Percentiles rank a stretch among this genome's conserved stretches.
Conservation (phyloP, 2,113 vertebrate species). For the Heliornis fulica region DNA sequence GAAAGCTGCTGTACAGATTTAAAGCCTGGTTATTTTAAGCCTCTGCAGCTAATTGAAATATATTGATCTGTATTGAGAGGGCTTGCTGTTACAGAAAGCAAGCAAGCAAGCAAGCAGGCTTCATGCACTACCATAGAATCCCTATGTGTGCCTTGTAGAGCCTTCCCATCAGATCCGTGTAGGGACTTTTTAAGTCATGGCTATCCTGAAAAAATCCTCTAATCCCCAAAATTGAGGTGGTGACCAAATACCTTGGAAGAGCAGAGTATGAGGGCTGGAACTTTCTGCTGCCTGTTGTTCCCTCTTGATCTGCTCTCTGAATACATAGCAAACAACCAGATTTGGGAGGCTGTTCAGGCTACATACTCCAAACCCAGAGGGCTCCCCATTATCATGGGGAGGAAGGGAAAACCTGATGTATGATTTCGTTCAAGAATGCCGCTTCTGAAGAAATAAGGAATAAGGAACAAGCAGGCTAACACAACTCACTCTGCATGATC, state of each 20-base stretch:
- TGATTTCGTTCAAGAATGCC: background rate
- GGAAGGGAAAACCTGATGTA: background rate
- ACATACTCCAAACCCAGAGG: background rate
- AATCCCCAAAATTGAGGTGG: background rate
- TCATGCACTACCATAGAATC: background rate
- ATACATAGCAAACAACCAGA: background rate
- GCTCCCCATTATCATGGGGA: background rate
- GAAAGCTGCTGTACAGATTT: background rate
- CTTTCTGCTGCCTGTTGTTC: background rate
- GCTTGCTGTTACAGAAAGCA: background rate
- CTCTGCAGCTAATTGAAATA: constrained; percentile 10
- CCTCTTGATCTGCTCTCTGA: background rate
- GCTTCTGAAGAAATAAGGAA: background rate
- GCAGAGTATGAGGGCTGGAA: background rate
- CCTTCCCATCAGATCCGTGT: background rate
- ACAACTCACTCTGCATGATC: background rate
- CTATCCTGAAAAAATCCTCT: background rate
- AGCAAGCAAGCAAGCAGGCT: background rate
- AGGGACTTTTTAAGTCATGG: background rate
- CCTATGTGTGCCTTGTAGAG: background rate
- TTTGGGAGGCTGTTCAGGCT: background rate
- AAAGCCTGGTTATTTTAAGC: constrained; percentile 19
- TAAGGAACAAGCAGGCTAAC: background rate
- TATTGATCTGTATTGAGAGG: constrained; percentile 3
- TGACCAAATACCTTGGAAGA: background rate